These are phyloP conservation scores for Chelon auratus DNA, from an alignment of 2,797 vertebrate species.

Conservation along the genomic window DNA sequence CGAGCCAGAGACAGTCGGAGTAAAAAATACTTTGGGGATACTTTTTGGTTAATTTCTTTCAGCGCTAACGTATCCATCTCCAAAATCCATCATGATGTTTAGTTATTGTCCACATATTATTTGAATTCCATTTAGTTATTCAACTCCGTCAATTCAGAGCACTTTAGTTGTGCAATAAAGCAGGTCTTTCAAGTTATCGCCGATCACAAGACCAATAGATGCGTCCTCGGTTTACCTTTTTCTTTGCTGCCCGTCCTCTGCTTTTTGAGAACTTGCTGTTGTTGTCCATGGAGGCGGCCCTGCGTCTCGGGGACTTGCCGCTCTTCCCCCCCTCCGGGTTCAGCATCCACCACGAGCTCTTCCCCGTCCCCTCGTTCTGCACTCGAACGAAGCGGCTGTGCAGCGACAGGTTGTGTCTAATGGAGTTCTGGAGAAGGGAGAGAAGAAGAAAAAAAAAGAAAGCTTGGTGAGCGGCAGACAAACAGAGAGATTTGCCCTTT, in stretches of 20 bases:
- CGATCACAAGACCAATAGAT: not conserved
- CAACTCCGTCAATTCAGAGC: not conserved
- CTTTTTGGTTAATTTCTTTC: not conserved
- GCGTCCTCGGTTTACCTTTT: constrained; percentile 85
- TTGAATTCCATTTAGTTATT: not conserved
- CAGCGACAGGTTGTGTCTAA: constrained; percentile 97
- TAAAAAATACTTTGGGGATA: constrained; percentile 17
- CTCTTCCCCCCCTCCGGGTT: constrained; percentile 98
- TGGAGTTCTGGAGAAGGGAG: constrained; percentile 91
- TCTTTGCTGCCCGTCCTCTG: constrained; percentile 97
- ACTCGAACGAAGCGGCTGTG: constrained; percentile 98
- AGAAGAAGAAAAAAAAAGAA: constrained; percentile 42
- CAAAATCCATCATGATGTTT: not conserved
- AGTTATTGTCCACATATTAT: not conserved
- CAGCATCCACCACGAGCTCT: constrained; percentile 99
- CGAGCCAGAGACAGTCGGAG: constrained; percentile 8
- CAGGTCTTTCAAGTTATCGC: no score
- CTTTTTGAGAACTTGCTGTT: constrained; percentile 99
- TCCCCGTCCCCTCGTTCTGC: constrained; percentile 98
- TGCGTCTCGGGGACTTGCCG: constrained; percentile 95
- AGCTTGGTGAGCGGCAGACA: constrained; percentile 32
- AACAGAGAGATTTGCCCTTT: constrained; percentile 75
- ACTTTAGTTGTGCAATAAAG: not conserved
- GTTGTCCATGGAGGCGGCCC: constrained; percentile 99
- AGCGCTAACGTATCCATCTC: not conserved